Conservation (phyloP, 2,797 vertebrate genomes). For the Tangara arthus region DNA sequence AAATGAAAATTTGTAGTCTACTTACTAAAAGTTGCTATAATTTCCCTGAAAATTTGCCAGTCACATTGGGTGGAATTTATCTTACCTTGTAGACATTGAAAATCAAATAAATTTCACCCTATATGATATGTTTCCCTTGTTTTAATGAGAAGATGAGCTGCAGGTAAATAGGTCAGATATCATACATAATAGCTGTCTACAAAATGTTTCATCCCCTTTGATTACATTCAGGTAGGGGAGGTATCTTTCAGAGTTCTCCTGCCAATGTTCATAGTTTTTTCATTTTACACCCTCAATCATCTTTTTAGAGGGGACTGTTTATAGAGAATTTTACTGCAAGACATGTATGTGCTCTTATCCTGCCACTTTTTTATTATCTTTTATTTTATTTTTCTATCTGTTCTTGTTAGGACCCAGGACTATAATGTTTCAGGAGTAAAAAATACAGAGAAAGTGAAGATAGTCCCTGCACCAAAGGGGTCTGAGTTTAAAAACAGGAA, state of each 20-base stretch:
- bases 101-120: neutral
- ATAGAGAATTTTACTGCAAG: neutral
- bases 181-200: neutral
- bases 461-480: neutral
- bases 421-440: neutral
- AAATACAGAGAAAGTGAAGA: neutral
- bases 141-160: neutral
- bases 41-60: neutral
- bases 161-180: neutral
- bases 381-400: neutral
- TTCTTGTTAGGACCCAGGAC: neutral
- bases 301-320: neutral
- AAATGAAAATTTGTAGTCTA: neutral
- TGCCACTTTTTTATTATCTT: neutral
- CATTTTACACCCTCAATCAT: neutral
- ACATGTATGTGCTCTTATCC: neutral
- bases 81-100: neutral
- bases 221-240: neutral
- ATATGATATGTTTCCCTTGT: neutral
- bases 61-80: neutral
- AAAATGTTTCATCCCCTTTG: neutral
- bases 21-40: neutral
- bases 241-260: neutral
- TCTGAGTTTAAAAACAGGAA: neutral
- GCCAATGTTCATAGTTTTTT: neutral